Evolutionary conservation across 2,797 vertebrate species (phyloP).

Genomic region (Schizothorax lantsangensis): DNA sequence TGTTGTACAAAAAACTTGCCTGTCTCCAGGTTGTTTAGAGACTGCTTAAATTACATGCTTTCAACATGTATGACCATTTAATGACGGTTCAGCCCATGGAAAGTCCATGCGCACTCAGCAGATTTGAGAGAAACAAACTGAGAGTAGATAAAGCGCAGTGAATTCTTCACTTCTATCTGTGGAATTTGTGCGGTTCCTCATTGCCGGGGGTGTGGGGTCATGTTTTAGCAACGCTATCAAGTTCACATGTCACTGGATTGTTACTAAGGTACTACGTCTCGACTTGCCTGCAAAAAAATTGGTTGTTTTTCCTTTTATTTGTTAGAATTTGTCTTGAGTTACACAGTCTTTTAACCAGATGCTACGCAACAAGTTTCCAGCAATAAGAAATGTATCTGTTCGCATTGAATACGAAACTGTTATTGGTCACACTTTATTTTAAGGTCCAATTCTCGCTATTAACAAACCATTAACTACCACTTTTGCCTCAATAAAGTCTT

Average conservation of each 20-base stretch:
- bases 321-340: constrained; percentile 7
- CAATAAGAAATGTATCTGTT: background rate
- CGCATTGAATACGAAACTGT: too few relatives aligned
- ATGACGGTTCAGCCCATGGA: constrained; percentile 41
- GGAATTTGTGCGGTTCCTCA: constrained; percentile 52
- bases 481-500: background rate
- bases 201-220: constrained; percentile 40
- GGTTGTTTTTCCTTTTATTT: constrained; percentile 38
- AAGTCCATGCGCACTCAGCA: constrained; percentile 53
- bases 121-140: constrained; percentile 48
- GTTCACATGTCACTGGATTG: constrained; percentile 50
- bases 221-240: constrained; percentile 54
- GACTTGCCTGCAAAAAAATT: constrained; percentile 38
- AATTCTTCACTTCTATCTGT: constrained; percentile 50
- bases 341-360: background rate
- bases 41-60: constrained; percentile 55
- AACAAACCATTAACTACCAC: background rate
- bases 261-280: constrained; percentile 16
- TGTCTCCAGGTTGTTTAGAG: constrained; percentile 34
- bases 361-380: background rate
- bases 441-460: background rate
- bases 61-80: constrained; percentile 44
- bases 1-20: constrained; percentile 32
- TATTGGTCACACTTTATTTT: background rate
- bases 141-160: constrained; percentile 28